phyloP scores from a whole-genome alignment of 2,888 invertebrate genomes.

The Melipona beecheii region DNA sequence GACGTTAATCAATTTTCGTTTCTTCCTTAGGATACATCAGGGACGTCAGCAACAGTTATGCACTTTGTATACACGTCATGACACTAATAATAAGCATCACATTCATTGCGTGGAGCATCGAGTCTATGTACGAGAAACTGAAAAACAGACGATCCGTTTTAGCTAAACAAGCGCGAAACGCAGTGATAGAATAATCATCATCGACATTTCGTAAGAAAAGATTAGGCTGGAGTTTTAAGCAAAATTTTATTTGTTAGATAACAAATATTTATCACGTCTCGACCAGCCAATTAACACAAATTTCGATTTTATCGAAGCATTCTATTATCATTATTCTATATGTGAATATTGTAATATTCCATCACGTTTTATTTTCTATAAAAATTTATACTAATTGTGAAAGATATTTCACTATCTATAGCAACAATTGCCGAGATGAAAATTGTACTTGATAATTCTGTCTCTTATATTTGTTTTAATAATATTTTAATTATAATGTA shows the following conservation, averaged over 20 bases:
- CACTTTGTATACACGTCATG: slow-evolving; percentile 80
- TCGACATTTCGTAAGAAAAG: neutral
- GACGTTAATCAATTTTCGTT: neutral
- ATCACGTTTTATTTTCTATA: neutral
- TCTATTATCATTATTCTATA: neutral
- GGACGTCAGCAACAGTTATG: slow-evolving; percentile 79
- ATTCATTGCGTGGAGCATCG: slow-evolving; percentile 72
- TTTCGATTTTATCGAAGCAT: neutral
- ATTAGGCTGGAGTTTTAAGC: neutral
- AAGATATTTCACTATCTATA: neutral
- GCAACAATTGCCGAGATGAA: neutral
- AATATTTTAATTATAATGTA: too few species aligned
- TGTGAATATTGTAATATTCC: neutral
- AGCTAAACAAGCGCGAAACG: slow-evolving; percentile 18
- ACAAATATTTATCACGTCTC: neutral
- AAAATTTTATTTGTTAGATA: neutral
- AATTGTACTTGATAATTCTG: neutral
- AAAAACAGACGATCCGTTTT: slow-evolving; percentile 37
- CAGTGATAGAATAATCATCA: slow-evolving; percentile 29
- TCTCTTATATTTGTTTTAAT: neutral
- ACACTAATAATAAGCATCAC: slow-evolving; percentile 76
- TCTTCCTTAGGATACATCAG: slow-evolving; percentile 76
- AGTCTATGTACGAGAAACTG: slow-evolving; percentile 61
- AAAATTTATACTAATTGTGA: neutral
- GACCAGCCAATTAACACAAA: neutral